phyloP scores from a whole-genome alignment of 2,888 invertebrate genomes.

The Hoplodrina ambigua region DNA sequence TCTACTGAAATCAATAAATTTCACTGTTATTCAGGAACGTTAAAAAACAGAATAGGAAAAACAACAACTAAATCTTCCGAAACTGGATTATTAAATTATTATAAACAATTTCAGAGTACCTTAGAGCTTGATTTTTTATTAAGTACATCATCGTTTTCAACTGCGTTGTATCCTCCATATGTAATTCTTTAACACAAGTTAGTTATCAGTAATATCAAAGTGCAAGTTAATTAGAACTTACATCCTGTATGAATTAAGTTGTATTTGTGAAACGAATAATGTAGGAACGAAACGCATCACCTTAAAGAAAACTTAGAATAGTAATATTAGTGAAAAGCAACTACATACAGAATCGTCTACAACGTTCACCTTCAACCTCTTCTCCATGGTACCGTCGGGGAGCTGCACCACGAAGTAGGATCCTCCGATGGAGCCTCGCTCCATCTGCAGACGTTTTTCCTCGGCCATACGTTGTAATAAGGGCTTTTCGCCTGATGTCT shows the following conservation, averaged over 20 bases:
- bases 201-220: not conserved
- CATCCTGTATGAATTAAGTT: not conserved
- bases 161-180: too few species aligned
- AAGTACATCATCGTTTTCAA: too few species aligned
- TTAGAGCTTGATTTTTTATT: too few species aligned
- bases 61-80: not conserved
- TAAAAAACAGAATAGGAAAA: not conserved
- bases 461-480: conserved; percentile 97
- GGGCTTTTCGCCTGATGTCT: conserved; percentile 93
- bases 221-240: not conserved
- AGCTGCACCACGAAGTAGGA: conserved; percentile 96
- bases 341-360: conserved; percentile 67
- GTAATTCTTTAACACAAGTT: not conserved
- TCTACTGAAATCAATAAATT: not conserved
- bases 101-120: too few species aligned
- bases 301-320: conserved; percentile 35
- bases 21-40: not conserved
- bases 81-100: too few species aligned
- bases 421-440: conserved; percentile 96
- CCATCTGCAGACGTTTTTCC: conserved; percentile 97
- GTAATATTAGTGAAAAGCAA: conserved; percentile 59
- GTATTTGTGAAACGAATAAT: not conserved
- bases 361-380: conserved; percentile 94
- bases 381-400: conserved; percentile 97
- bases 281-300: conserved; percentile 48